Base-by-base conservation (phyloP, 2,797 vertebrate genomes). In the Spheniscus humboldti region DNA sequence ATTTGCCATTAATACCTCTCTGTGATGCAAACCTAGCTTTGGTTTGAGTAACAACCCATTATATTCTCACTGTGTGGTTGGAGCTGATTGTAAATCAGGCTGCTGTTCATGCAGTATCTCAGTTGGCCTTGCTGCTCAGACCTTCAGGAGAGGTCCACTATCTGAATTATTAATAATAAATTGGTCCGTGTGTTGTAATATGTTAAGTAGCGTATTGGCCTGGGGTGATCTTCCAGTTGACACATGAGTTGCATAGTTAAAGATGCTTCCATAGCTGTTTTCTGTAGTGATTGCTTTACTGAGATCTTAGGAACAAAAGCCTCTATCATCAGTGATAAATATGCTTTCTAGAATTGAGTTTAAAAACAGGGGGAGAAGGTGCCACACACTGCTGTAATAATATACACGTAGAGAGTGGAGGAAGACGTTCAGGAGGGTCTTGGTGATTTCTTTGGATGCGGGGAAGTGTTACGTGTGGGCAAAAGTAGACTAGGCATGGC, bases 401-500 rank as follows among this genome's bases (percentile, higher is more conserved):
- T 6, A 17, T 0, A 20, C 20, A 4, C 2, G 5, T 0, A 23
- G 50, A 11, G 80, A 50, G 10, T 5, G 41, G 73, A 57, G 85
- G 74, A 50, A 37, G 71, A 7, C 2, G 10, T 89, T 72, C 2
- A 16, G 48, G 57, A 72, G 43, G 60, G 47, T 79, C 67, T 45
- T 3, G 3, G 43, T 3, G 56, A 24, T 59, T 91, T 25, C 77
- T 79, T 3, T 53, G 68, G 83, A 2, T 10, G 59, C 52, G 27
- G 77, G 30, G 62, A 86, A 88, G 47, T 3, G 62, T 52, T 73
- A 11, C 0, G 24, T 93, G 95, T 91, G 77, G 88, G 90, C 20
- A 45, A 87, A 67, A 82, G 87, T 23, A 81, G 93, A 31, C 83
- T 41, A 22, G 88, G 72, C 86, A 67, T 79, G 92, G 90, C 93